Conservation (phyloP, 2,888 invertebrate genomes). For the Xylocampa areola region DNA sequence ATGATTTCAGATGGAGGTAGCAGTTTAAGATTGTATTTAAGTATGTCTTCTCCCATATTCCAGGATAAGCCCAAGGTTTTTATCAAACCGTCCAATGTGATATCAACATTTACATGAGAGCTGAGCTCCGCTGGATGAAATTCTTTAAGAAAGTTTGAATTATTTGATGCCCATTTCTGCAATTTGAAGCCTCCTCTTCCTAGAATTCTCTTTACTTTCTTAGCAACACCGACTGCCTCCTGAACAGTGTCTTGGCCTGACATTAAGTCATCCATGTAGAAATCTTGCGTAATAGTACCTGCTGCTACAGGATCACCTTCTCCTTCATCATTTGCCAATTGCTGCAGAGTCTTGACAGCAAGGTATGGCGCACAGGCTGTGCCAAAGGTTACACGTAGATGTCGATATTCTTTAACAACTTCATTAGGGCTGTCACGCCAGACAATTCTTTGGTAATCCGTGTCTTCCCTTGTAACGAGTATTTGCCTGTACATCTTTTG, state of each 20-base stretch:
- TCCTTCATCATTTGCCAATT: slow-evolving; percentile 6
- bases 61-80: slow-evolving; percentile 12
- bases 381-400: slow-evolving; percentile 3
- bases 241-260: neutral
- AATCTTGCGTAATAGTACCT: neutral
- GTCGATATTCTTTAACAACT: slow-evolving; percentile 1
- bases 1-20: slow-evolving; percentile 8
- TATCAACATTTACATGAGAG: slow-evolving; percentile 1
- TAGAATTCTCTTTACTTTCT: slow-evolving; percentile 5
- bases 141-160: slow-evolving; percentile 6
- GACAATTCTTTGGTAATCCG: no score
- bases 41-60: slow-evolving; percentile 19
- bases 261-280: neutral
- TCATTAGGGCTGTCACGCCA: no score
- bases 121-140: neutral
- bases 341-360: slow-evolving; percentile 2
- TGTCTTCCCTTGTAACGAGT: slow-evolving; percentile 36
- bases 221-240: neutral
- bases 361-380: no score
- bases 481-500: slow-evolving; percentile 59
- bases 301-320: neutral
- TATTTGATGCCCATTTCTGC: slow-evolving; percentile 20
- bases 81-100: slow-evolving; percentile 9
- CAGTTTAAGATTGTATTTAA: slow-evolving; percentile 31
- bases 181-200: slow-evolving; percentile 5